A percentile compares a stretch with the other conserved stretches of the same genome.
phyloP scores from a whole-genome alignment of 2,888 invertebrate genomes.

The Standfussiana lucernea region DNA sequence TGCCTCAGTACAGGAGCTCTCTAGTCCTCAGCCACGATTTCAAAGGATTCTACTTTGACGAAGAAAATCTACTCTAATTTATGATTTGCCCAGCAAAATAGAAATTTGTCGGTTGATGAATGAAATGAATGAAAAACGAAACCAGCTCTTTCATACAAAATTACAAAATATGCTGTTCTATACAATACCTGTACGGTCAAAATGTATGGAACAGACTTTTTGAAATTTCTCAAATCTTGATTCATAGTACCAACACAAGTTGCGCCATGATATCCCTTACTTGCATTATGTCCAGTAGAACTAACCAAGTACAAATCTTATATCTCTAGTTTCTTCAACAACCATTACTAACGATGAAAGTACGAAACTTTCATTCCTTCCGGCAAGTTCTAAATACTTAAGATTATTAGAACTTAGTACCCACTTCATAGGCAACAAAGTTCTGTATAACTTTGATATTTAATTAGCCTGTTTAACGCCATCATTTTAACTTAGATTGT shows the following conservation, averaged over 20 bases:
- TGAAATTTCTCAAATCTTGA: neutral
- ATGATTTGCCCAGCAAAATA: no score
- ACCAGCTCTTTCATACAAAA: neutral
- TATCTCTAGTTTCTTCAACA: neutral
- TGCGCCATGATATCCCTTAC: neutral
- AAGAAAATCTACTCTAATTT: neutral
- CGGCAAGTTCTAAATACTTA: slow-evolving; percentile 11
- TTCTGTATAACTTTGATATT: slow-evolving; percentile 13
- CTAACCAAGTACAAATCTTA: neutral
- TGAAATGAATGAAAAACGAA: neutral
- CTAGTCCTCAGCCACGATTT: no score
- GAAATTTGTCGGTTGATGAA: no score
- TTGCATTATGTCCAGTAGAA: neutral
- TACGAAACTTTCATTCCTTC: neutral
- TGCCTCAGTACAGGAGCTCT: no score
- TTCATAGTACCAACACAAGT: neutral
- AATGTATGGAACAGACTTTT: neutral
- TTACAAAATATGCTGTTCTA: neutral
- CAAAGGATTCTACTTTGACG: neutral
- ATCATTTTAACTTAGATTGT: neutral
- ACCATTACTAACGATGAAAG: neutral
- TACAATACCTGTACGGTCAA: neutral
- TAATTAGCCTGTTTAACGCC: slow-evolving; percentile 6
- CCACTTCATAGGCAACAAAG: neutral
- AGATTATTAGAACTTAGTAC: slow-evolving; percentile 7